Conservation (phyloP, 2,797 vertebrate species). For the Cynopterus sphinx region DNA sequence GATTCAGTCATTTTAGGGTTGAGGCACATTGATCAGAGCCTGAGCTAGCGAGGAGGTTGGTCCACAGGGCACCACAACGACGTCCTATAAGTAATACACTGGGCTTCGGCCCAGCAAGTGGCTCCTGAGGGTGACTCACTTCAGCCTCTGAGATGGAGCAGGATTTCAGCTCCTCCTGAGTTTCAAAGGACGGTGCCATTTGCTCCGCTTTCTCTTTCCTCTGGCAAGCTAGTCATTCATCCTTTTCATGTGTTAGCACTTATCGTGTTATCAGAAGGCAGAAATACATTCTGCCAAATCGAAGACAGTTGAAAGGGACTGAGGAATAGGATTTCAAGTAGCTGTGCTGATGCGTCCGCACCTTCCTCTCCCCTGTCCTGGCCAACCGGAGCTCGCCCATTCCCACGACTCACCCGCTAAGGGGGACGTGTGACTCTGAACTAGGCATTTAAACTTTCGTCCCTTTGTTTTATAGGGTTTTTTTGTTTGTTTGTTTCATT, state of each 20-base stretch:
- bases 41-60: background rate
- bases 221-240: background rate
- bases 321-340: background rate
- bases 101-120: background rate
- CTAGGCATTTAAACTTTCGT: background rate
- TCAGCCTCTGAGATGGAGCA: background rate
- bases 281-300: background rate
- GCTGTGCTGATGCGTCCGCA: background rate
- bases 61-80: background rate
- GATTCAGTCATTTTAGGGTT: background rate
- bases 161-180: background rate
- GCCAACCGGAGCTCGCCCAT: background rate
- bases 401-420: background rate
- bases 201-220: background rate
- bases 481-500: background rate
- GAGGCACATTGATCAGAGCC: background rate
- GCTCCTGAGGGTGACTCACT: background rate
- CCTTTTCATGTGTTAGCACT: background rate
- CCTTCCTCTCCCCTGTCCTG: background rate
- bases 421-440: background rate
- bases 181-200: background rate
- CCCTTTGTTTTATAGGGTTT: background rate
- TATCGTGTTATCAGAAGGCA: background rate
- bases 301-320: background rate
- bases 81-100: background rate